These are phyloP conservation scores for Drosophila malerkotliana DNA, from an alignment of 1,140 invertebrate species.

Conservation along the genomic window DNA sequence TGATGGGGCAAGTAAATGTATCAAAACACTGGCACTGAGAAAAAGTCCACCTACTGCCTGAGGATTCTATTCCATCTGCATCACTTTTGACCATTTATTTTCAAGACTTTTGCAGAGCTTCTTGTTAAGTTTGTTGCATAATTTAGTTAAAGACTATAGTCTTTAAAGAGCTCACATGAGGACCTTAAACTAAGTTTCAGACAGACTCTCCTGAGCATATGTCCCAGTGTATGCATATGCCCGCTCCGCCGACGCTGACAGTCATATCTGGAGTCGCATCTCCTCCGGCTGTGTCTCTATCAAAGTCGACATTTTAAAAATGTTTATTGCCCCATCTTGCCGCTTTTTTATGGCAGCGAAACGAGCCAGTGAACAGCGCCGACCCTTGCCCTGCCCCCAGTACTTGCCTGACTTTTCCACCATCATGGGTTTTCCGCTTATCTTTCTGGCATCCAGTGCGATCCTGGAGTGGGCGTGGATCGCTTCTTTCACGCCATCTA, in stretches of 20 bases:
- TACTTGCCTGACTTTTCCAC: not conserved
- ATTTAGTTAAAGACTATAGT: too few species aligned
- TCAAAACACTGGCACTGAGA: conserved; percentile 1
- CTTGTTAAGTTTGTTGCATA: too few species aligned
- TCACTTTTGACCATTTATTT: too few species aligned
- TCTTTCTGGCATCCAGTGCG: conserved; percentile 87
- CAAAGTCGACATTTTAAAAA: conserved; percentile 77
- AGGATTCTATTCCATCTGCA: too few species aligned
- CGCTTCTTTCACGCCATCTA: conserved; percentile 96
- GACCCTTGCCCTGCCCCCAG: conserved; percentile 9
- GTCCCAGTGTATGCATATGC: conserved; percentile 35
- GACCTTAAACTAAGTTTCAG: too few species aligned
- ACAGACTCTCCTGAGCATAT: not conserved
- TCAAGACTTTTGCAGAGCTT: too few species aligned
- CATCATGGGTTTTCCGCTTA: not conserved
- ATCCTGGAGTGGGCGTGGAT: conserved; percentile 94
- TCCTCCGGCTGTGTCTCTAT: conserved; percentile 47
- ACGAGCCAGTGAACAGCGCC: conserved; percentile 36
- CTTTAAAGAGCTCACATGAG: too few species aligned
- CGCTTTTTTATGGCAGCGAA: conserved; percentile 60
- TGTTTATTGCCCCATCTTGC: conserved; percentile 77
- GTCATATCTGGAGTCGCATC: conserved; percentile 54
- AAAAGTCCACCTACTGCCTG: not conserved
- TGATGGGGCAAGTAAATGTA: conserved; percentile 53
- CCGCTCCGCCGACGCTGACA: conserved; percentile 18